A percentile compares a stretch with the other conserved stretches of the same genome.
phyloP scores from a whole-genome alignment of 2,113 vertebrate species.

The Lepisosteus osseus region DNA sequence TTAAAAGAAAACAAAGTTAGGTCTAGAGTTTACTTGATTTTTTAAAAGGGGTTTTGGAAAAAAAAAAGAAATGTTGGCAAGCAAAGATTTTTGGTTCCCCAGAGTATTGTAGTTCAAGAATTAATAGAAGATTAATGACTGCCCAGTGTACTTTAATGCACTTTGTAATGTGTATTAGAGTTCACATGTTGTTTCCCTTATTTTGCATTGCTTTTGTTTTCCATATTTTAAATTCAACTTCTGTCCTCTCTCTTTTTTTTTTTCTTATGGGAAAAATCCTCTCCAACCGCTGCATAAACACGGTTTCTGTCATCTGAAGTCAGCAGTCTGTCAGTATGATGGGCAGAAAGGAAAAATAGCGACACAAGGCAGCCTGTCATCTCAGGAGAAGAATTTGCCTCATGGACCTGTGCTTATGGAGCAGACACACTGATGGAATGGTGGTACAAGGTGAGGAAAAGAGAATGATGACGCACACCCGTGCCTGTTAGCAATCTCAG shows the following conservation, averaged over 20 bases:
- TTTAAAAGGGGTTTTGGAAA: too few relatives aligned
- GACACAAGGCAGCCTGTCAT: neutral
- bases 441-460: neutral
- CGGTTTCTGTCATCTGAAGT: neutral
- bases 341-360: neutral
- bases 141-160: too few relatives aligned
- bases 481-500: neutral
- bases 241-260: neutral
- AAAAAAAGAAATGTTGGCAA: too few relatives aligned
- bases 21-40: too few relatives aligned
- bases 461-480: neutral
- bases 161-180: too few relatives aligned
- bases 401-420: neutral
- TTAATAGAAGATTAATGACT: too few relatives aligned
- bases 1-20: too few relatives aligned
- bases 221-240: conserved; percentile 1
- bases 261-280: neutral
- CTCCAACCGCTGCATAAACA: conserved; percentile 5
- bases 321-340: conserved; percentile 9
- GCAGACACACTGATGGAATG: neutral
- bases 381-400: neutral
- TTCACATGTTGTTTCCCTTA: too few relatives aligned
- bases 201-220: neutral
- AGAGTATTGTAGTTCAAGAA: too few relatives aligned
- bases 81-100: too few relatives aligned